Evolutionary conservation across 1,140 invertebrate genomes (phyloP).

Genomic region (Steinernema khuongi): DNA sequence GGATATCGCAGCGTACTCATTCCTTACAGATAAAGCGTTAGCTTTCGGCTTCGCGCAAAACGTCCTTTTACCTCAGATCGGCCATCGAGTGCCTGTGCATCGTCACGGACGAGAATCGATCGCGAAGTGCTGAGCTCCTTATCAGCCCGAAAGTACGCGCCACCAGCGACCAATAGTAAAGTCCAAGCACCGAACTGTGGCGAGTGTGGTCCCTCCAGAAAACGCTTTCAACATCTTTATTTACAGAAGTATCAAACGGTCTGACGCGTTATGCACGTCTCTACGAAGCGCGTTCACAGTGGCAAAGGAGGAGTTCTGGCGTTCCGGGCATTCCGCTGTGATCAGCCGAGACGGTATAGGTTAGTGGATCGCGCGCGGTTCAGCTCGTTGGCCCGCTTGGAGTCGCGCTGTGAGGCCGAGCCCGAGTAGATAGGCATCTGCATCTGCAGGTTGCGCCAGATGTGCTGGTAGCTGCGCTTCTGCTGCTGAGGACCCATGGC

Average conservation of each 20-base stretch:
- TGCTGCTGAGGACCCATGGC: conserved; percentile 4
- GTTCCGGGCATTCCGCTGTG: neutral
- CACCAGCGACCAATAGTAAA: too few relatives aligned
- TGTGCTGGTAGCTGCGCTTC: conserved; percentile 33
- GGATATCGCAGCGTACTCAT: neutral
- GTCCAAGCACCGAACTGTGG: too few relatives aligned
- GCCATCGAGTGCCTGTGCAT: neutral
- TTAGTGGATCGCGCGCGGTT: conserved; percentile 30
- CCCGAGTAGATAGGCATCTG: conserved; percentile 23
- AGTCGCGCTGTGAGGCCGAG: conserved; percentile 19
- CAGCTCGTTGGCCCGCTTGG: conserved; percentile 31
- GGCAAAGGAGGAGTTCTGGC: too few relatives aligned
- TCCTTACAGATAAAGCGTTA: neutral
- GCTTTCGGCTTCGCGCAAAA: too few relatives aligned
- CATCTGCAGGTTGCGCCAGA: conserved; percentile 33
- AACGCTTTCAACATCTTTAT: neutral
- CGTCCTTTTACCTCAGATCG: conserved; percentile 1
- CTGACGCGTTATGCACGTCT: neutral
- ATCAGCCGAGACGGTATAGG: conserved; percentile 34
- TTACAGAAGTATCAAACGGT: neutral
- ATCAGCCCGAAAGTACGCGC: neutral
- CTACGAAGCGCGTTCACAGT: too few relatives aligned
- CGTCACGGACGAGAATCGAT: neutral
- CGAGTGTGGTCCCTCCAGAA: too few relatives aligned
- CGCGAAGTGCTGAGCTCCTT: neutral